These are phyloP conservation scores for Passer montanus DNA, from an alignment of 2,113 vertebrate genomes.

Conservation along the genomic window DNA sequence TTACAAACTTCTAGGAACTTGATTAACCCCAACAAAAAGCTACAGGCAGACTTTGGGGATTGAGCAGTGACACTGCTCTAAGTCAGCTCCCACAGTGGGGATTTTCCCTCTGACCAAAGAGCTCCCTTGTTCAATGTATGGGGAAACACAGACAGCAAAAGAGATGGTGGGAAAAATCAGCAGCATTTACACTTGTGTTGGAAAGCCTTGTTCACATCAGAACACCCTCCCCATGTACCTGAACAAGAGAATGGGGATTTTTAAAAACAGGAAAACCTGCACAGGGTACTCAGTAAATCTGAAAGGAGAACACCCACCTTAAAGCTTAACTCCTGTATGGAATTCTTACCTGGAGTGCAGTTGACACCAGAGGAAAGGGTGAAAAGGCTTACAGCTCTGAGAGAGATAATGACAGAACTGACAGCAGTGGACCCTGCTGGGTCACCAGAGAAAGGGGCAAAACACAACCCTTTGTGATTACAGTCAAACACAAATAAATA, in stretches of 20 bases:
- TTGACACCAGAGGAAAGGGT: background rate
- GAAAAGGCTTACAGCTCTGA: background rate
- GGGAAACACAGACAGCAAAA: background rate
- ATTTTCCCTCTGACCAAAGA: background rate
- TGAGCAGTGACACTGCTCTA: background rate
- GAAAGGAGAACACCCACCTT: background rate
- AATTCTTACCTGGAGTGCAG: background rate
- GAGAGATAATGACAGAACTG: background rate
- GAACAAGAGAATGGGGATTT: background rate
- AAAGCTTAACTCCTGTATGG: background rate
- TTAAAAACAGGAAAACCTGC: background rate
- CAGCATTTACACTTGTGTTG: background rate
- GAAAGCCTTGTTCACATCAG: background rate
- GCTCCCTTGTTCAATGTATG: background rate
- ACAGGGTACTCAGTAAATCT: background rate
- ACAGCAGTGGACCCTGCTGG: background rate
- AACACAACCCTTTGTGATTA: background rate
- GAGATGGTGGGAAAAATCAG: background rate
- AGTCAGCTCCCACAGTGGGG: background rate
- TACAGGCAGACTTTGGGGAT: background rate
- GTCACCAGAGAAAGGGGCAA: background rate
- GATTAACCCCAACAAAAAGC: background rate
- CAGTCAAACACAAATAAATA: constrained; percentile 34
- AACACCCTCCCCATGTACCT: background rate
- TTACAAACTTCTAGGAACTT: background rate